A percentile compares a stretch with the other conserved stretches of the same genome.
Conservation (phyloP, 1,140 invertebrate genomes). For the Agrypnia vestita region DNA sequence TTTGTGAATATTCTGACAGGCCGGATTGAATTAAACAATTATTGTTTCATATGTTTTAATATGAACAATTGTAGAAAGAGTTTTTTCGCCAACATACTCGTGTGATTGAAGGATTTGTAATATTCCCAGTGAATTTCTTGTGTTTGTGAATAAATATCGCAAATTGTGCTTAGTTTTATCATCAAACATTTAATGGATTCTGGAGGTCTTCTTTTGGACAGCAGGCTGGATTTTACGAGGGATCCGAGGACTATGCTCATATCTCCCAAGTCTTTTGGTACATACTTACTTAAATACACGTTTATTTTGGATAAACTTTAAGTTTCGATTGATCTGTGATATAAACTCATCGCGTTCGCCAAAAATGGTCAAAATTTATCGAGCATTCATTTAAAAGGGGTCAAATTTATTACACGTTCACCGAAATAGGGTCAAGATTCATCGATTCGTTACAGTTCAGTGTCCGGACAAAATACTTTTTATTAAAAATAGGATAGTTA, state of each 20-base stretch:
- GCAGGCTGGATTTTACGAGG: conserved; percentile 24
- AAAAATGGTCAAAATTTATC: too few species aligned
- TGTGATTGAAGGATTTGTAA: neutral
- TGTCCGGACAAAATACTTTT: too few species aligned
- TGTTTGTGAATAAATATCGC: neutral
- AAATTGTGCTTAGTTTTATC: neutral
- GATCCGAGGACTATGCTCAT: conserved; percentile 16
- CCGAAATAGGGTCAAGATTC: too few species aligned
- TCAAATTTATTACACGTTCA: too few species aligned
- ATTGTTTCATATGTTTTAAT: conserved; percentile 31
- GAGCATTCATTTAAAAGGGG: too few species aligned
- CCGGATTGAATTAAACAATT: neutral
- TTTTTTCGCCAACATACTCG: neutral
- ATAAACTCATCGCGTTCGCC: too few species aligned
- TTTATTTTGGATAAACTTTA: too few species aligned
- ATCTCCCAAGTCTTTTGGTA: conserved; percentile 36
- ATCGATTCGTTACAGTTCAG: too few species aligned
- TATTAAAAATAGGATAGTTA: too few species aligned
- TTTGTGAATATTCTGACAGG: conserved; percentile 18
- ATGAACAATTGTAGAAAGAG: conserved; percentile 15
- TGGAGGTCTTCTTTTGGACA: conserved; percentile 30
- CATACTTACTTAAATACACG: neutral
- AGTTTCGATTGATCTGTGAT: too few species aligned
- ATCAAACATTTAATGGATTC: conserved; percentile 32
- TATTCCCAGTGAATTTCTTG: neutral